These are phyloP conservation scores for Carollia perspicillata DNA, from an alignment of 2,113 vertebrate genomes.

Conservation along the genomic window DNA sequence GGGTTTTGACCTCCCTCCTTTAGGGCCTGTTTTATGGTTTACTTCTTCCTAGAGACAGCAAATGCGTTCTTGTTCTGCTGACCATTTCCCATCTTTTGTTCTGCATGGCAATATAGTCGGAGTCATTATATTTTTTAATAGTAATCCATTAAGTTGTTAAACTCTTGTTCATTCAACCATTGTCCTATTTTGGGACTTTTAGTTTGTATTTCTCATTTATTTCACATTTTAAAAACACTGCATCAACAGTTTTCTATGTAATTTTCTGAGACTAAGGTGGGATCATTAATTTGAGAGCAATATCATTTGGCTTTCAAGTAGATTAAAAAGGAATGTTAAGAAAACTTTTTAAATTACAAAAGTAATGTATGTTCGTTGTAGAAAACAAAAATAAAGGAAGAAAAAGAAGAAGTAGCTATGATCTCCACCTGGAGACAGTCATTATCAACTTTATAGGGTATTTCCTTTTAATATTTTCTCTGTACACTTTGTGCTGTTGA, in stretches of 20 bases:
- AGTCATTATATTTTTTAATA: slow-evolving; percentile 20
- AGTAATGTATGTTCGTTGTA: background rate
- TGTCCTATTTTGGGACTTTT: background rate
- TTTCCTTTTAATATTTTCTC: background rate
- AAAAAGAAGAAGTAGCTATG: background rate
- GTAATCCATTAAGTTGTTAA: slow-evolving; percentile 3
- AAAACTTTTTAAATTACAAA: background rate
- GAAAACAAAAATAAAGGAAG: background rate
- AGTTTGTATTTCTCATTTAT: background rate
- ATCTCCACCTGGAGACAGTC: background rate
- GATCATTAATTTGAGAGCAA: background rate
- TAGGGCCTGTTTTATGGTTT: slow-evolving; percentile 37
- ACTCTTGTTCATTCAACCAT: background rate
- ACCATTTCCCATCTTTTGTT: background rate
- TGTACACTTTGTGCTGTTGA: background rate
- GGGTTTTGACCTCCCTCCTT: slow-evolving; percentile 20
- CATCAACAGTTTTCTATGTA: background rate
- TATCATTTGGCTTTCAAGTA: background rate
- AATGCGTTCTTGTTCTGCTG: background rate
- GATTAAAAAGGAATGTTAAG: background rate
- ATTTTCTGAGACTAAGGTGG: background rate
- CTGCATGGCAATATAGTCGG: background rate
- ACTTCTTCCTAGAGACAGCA: slow-evolving; percentile 10
- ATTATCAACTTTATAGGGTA: background rate
- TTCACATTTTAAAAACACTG: background rate